Percentiles rank a stretch among this genome's conserved stretches.
These are phyloP conservation scores for Tringa solitaria DNA, from an alignment of 2,113 vertebrate species.

Conservation along the genomic window DNA sequence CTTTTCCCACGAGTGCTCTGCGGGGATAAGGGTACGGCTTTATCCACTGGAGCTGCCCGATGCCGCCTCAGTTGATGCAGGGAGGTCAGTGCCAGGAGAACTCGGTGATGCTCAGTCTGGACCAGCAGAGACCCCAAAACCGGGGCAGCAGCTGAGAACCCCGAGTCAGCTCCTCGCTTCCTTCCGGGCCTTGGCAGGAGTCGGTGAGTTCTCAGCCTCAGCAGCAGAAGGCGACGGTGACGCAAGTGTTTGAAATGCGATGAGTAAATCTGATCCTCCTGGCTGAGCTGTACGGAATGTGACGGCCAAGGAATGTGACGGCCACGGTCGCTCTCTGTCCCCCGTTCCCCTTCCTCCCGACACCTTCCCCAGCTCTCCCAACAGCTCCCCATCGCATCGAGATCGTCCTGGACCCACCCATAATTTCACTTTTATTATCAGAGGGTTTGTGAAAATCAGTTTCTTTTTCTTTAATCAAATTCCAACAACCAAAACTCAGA, in stretches of 20 bases:
- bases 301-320: not conserved
- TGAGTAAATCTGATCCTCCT: not conserved
- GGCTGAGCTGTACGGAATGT: not conserved
- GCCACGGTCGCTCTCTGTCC: fast-evolving
- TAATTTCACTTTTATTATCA: not conserved
- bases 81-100: not conserved
- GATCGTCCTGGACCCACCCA: not conserved
- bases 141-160: not conserved
- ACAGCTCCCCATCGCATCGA: fast-evolving
- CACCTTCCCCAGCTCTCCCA: fast-evolving
- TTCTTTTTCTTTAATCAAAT: not conserved
- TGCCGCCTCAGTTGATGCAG: fast-evolving
- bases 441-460: not conserved
- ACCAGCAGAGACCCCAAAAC: not conserved
- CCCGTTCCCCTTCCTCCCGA: fast-evolving
- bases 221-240: not conserved
- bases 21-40: not conserved
- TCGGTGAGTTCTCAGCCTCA: not conserved
- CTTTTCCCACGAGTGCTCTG: not conserved
- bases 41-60: too few relatives aligned
- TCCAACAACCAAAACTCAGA: not conserved
- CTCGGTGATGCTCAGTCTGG: not conserved
- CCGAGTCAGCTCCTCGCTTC: fast-evolving
- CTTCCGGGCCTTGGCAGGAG: not conserved
- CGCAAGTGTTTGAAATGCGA: not conserved